Base-by-base conservation (phyloP, 1,140 invertebrate genomes). In the Bradynema listronoti region DNA sequence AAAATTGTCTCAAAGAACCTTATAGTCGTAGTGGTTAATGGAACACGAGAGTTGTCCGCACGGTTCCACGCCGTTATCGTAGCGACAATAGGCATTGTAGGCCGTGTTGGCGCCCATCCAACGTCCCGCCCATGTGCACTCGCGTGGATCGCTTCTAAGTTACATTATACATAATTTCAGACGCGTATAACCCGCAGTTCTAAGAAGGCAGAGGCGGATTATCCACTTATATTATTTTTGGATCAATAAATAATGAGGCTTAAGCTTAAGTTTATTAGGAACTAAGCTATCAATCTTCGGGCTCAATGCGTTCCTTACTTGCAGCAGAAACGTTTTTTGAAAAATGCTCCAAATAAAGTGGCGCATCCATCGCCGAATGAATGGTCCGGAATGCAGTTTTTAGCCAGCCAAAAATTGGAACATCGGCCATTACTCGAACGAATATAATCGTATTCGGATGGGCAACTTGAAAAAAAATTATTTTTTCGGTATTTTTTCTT, bases 51-150 rank as follows among this genome's bases (percentile, higher is more conserved):
- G 30, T 7, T 42, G 29, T 7, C 70, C 70, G 60, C 70, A 72
- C 46, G 34, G 45, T 34, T 63, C 71, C 22, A 63, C 60, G 24
- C 32, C 41, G 45, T 72, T 69, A 56, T 72, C 70, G 45, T 72
- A 72, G 22, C 71, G 33, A 57, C 70, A 72, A 47, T 72, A 73
- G 19, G 53, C 61, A 45, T 72, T 72, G 39, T 73, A 54, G 14
- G 70, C 71, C 14, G 65, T 72, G 25, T 66, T 73, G 3, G 71
- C 69, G 19, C 70, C 71, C 70, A 72, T 72, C 70, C 70, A 72
- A 30, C 70, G 52, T 34, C 70, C 70, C 30, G 47, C 59, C 70
- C 70, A 72, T 9, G 70, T 63, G 47, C 70, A 72, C 25, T 72
- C 70, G 34, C 61, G 53, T 16, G 70, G 71, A 56, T 72, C 70